Evolutionary conservation across 2,797 vertebrate genomes (phyloP).

Genomic region (Spinibarbus caldwelli): DNA sequence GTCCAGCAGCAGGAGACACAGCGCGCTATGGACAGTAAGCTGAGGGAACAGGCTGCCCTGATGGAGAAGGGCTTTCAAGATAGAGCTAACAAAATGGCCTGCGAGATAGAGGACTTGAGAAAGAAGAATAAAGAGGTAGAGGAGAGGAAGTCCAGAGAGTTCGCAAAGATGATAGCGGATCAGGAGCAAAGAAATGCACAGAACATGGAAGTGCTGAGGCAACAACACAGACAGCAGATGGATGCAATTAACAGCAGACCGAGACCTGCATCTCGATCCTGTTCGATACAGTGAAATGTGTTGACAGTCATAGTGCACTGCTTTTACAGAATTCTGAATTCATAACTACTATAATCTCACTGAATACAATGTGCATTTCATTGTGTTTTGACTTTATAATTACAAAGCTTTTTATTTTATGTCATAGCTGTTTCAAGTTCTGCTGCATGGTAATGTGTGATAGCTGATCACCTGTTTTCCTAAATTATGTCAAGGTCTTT

Average conservation of each 20-base stretch:
- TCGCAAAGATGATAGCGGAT: background rate
- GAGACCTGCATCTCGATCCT: background rate
- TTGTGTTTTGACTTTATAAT: background rate
- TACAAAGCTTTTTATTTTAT: too few species aligned
- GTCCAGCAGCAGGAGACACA: background rate
- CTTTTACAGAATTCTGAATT: background rate
- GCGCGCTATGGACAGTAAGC: conserved; percentile 55
- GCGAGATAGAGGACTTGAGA: conserved; percentile 57
- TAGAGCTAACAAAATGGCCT: conserved; percentile 44
- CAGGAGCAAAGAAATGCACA: conserved; percentile 6
- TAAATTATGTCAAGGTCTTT: too few species aligned
- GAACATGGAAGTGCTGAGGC: conserved; percentile 21
- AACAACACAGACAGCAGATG: background rate
- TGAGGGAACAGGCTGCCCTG: conserved; percentile 60
- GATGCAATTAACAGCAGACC: background rate
- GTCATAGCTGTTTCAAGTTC: too few species aligned
- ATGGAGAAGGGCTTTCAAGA: conserved; percentile 51
- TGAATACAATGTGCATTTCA: background rate
- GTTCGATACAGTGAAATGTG: conserved; percentile 10
- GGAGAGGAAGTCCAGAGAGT: background rate
- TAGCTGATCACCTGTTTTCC: too few species aligned
- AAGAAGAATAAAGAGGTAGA: conserved; percentile 19
- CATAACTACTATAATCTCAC: background rate
- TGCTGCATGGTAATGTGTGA: too few species aligned
- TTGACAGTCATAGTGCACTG: background rate